Conservation (phyloP, 53 echinoderm and acorn worm species). For the Antedon mediterranea region DNA sequence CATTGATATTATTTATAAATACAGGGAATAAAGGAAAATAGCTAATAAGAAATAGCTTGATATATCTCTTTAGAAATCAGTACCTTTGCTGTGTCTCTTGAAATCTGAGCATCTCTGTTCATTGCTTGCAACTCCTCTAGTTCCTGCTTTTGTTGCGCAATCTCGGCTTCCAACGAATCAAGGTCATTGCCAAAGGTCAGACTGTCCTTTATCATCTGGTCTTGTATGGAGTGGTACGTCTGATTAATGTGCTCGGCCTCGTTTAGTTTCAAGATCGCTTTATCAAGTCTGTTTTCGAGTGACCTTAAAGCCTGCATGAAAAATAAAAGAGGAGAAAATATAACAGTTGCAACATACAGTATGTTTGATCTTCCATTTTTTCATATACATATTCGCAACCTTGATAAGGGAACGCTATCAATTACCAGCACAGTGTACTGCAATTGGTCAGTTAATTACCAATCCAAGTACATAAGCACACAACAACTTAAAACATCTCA, state of each 20-base stretch:
- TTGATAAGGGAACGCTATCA: too few species aligned
- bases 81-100: conserved; percentile 89
- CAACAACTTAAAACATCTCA: too few species aligned
- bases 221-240: conserved; percentile 73
- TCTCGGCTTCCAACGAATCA: conserved; percentile 56
- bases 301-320: conserved; percentile 50
- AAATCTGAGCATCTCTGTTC: conserved; percentile 89
- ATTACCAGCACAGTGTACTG: too few species aligned
- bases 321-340: too few species aligned
- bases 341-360: too few species aligned
- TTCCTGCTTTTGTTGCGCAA: conserved; percentile 61
- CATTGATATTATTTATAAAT: too few species aligned
- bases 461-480: too few species aligned
- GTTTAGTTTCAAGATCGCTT: conserved; percentile 71
- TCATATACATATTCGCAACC: too few species aligned
- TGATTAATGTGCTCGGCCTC: conserved; percentile 94
- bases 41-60: too few species aligned
- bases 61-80: neutral
- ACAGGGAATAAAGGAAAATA: too few species aligned
- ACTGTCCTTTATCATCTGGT: conserved; percentile 90
- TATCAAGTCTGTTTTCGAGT: conserved; percentile 88
- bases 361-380: too few species aligned
- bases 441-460: too few species aligned
- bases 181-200: conserved; percentile 95
- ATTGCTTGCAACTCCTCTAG: conserved; percentile 67